A percentile compares a stretch with the other conserved stretches of the same genome.
Conservation (phyloP, 1,140 invertebrate species). For the Drosophila ananassae region DNA sequence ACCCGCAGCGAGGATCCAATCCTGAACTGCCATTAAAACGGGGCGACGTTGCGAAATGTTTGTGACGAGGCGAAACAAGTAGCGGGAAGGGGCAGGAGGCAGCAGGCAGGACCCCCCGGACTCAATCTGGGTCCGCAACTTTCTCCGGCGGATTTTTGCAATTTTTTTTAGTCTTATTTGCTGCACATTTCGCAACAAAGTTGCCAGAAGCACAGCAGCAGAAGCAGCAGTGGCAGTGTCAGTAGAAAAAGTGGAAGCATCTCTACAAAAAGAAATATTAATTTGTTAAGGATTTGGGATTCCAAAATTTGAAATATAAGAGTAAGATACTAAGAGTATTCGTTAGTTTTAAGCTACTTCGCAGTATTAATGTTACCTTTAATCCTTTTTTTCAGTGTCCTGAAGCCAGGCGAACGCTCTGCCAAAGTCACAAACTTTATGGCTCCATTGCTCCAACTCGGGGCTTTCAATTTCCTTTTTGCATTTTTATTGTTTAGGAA, state of each 20-base stretch:
- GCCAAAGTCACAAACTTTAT: slow-evolving; percentile 64
- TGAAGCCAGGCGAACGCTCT: slow-evolving; percentile 34
- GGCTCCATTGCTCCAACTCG: slow-evolving; percentile 42
- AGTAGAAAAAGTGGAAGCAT: background rate
- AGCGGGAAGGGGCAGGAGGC: background rate
- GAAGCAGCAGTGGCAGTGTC: slow-evolving; percentile 7
- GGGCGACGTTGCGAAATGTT: slow-evolving; percentile 68
- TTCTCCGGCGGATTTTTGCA: slow-evolving; percentile 8
- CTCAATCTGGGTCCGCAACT: slow-evolving; percentile 22
- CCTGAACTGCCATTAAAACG: slow-evolving; percentile 69
- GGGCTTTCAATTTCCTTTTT: slow-evolving; percentile 68
- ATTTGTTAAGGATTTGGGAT: background rate
- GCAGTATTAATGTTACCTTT: too few relatives aligned
- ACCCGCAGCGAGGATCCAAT: slow-evolving; percentile 14
- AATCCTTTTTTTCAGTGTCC: background rate
- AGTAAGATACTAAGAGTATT: background rate
- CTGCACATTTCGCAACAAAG: slow-evolving; percentile 75
- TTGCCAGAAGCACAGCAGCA: slow-evolving; percentile 36
- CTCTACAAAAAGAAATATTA: background rate
- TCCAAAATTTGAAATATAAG: background rate
- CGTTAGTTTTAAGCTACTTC: background rate
- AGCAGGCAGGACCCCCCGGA: slow-evolving; percentile 16
- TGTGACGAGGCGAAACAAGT: slow-evolving; percentile 62
- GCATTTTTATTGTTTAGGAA: slow-evolving; percentile 66
- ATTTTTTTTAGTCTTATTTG: slow-evolving; percentile 24